Evolutionary conservation across 2,888 invertebrate genomes (phyloP).

Genomic region (Parnassius smintheus): DNA sequence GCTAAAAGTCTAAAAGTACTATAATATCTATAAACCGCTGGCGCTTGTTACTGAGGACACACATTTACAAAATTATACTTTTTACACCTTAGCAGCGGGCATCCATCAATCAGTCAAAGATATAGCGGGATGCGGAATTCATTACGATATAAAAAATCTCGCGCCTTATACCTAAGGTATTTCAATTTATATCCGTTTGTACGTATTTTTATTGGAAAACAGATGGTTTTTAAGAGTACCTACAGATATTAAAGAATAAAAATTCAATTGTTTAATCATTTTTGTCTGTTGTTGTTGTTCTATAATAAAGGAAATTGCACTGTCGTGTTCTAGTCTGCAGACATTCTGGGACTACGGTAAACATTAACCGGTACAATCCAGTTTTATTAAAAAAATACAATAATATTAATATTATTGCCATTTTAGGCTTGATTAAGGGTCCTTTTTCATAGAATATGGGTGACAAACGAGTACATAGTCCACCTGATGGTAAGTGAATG

Average conservation of each 20-base stretch:
- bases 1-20: neutral
- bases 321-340: too few species aligned
- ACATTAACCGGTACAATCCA: too few species aligned
- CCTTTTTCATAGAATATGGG: too few species aligned
- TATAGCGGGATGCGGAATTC: conserved; percentile 20
- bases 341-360: too few species aligned
- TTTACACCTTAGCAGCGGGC: conserved; percentile 4
- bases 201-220: conserved; percentile 1
- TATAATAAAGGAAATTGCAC: neutral
- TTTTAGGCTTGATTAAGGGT: too few species aligned
- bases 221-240: neutral
- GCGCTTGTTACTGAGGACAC: conserved; percentile 7
- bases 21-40: neutral
- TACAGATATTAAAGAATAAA: too few species aligned
- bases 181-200: conserved; percentile 11
- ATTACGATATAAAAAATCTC: conserved; percentile 11
- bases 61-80: conserved; percentile 29
- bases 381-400: too few species aligned
- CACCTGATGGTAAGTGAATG: too few species aligned
- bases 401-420: too few species aligned
- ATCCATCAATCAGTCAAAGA: conserved; percentile 15
- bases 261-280: too few species aligned
- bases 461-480: too few species aligned
- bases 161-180: conserved; percentile 6
- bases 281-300: too few species aligned